Conservation (phyloP, 2,113 vertebrate genomes). For the Sylvilagus bachmani region DNA sequence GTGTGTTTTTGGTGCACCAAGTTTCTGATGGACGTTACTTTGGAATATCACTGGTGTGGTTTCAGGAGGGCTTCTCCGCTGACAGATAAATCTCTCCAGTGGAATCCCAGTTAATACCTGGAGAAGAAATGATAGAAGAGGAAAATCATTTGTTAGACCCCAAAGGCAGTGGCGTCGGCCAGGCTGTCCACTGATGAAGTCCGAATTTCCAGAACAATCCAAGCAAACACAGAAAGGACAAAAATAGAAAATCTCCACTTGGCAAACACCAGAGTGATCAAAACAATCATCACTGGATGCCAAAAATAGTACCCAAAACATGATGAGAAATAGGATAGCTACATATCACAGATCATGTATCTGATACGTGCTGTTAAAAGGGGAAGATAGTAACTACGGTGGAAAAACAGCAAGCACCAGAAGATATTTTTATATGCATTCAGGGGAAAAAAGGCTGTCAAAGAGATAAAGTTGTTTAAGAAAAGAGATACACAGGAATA, state of each 20-base stretch:
- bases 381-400: background rate
- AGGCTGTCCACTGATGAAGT: background rate
- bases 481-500: too few species aligned
- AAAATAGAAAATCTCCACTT: conserved; percentile 46
- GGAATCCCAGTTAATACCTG: background rate
- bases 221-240: background rate
- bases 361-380: background rate
- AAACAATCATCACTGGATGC: background rate
- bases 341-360: background rate
- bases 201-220: background rate
- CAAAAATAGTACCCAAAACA: background rate
- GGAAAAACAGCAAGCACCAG: background rate
- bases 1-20: fast-evolving
- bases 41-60: background rate
- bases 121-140: background rate
- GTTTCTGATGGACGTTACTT: background rate
- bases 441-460: background rate
- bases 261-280: background rate
- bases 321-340: background rate
- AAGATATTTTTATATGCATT: background rate
- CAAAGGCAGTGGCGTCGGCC: background rate
- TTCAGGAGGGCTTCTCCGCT: background rate
- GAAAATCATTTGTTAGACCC: conserved; percentile 11
- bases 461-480: background rate
- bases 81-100: background rate